phyloP scores from a whole-genome alignment of 1,140 invertebrate genomes.

The Bombus balteatus region DNA sequence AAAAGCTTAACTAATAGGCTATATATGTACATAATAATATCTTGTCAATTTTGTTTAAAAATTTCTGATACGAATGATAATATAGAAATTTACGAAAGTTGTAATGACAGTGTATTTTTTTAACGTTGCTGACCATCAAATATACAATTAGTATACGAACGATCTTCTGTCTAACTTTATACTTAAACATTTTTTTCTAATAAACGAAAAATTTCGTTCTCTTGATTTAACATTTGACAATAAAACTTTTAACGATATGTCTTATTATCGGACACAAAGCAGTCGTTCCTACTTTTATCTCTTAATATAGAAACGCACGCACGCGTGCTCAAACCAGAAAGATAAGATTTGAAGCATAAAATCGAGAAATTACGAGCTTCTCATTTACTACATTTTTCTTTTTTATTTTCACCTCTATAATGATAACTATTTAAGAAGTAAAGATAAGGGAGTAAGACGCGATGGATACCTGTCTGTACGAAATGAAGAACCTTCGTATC shows the following conservation, averaged over 20 bases:
- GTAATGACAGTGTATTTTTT: too few relatives aligned
- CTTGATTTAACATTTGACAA: not conserved
- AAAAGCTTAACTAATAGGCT: too few relatives aligned
- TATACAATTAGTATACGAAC: not conserved
- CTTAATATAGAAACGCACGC: not conserved
- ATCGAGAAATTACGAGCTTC: not conserved
- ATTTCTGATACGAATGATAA: not conserved
- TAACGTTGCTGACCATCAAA: not conserved
- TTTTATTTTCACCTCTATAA: not conserved
- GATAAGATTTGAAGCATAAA: not conserved
- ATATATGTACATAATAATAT: not conserved
- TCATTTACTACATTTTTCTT: not conserved
- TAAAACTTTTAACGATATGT: not conserved
- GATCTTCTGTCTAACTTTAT: too few relatives aligned
- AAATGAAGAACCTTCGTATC: not conserved
- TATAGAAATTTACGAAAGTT: not conserved
- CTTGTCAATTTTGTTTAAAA: not conserved
- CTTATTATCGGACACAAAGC: not conserved
- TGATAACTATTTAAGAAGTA: not conserved
- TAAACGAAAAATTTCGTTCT: not conserved
- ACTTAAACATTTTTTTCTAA: not conserved
- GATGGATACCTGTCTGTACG: not conserved
- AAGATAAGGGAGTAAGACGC: not conserved
- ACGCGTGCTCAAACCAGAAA: not conserved
- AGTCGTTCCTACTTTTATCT: not conserved